Evolutionary conservation across 64 coral and sea anemone species (phyloP).

Genomic region (Catalaphyllia jardinei): DNA sequence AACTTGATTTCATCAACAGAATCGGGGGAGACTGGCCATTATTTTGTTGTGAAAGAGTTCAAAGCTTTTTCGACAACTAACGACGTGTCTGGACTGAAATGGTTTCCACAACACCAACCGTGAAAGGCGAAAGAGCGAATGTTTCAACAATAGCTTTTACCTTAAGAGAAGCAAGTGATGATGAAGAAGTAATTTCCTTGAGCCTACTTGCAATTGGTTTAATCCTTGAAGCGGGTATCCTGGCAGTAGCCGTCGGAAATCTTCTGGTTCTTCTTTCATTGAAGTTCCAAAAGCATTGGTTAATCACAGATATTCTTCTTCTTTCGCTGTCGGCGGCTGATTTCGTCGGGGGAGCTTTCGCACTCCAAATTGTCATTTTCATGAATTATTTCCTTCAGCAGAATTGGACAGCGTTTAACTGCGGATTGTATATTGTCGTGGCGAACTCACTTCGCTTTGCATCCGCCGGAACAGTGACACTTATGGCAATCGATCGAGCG

Average conservation of each 20-base stretch:
- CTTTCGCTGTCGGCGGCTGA: slow-evolving; percentile 83
- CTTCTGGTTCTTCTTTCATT: slow-evolving; percentile 79
- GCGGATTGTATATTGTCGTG: slow-evolving; percentile 57
- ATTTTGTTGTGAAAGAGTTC: neutral
- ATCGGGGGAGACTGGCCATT: neutral
- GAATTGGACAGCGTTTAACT: slow-evolving; percentile 61
- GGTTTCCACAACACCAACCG: neutral
- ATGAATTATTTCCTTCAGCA: slow-evolving; percentile 77
- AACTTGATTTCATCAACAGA: neutral
- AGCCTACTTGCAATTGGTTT: slow-evolving; percentile 59
- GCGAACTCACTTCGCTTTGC: slow-evolving; percentile 81
- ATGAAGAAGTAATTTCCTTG: neutral
- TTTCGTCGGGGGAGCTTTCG: slow-evolving; percentile 71
- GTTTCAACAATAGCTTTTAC: neutral
- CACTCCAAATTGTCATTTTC: slow-evolving; percentile 85
- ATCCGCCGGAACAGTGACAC: neutral
- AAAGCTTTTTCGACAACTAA: neutral
- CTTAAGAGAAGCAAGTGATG: neutral
- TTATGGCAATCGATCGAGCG: no score
- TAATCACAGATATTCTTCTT: slow-evolving; percentile 80
- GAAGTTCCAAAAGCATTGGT: slow-evolving; percentile 59
- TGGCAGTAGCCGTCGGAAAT: slow-evolving; percentile 64
- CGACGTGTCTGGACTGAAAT: neutral
- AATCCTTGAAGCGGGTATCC: slow-evolving; percentile 59
- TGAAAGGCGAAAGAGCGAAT: neutral